These are phyloP conservation scores for Allolobophora icterica DNA, from an alignment of 2,888 invertebrate species.

Conservation along the genomic window DNA sequence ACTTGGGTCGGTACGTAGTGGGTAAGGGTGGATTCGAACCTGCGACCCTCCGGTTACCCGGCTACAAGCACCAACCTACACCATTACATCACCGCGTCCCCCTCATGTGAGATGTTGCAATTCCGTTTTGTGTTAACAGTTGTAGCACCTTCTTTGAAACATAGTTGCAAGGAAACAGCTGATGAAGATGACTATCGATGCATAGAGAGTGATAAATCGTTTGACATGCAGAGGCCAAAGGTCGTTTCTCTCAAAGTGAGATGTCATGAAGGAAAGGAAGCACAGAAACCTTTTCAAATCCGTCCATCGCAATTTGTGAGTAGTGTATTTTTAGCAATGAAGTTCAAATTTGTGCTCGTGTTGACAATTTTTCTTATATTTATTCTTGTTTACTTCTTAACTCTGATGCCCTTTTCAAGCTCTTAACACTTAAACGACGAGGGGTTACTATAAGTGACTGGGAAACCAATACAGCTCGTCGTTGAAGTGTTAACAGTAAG, in stretches of 20 bases:
- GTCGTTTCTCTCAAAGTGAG: slow-evolving; percentile 55
- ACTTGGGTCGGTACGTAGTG: too few species aligned
- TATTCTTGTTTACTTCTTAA: neutral
- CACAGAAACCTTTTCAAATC: slow-evolving; percentile 53
- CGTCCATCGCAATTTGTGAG: slow-evolving; percentile 58
- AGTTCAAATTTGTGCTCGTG: neutral
- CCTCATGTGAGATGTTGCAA: neutral
- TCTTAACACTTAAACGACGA: too few species aligned
- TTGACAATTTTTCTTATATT: neutral
- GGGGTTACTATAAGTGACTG: too few species aligned
- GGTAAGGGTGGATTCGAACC: too few species aligned
- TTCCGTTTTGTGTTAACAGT: neutral
- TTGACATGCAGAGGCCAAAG: slow-evolving; percentile 40
- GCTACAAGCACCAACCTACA: too few species aligned
- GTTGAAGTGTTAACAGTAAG: neutral
- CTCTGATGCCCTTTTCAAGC: neutral
- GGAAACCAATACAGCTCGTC: too few species aligned
- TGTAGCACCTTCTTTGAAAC: neutral
- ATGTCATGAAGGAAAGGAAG: slow-evolving; percentile 53
- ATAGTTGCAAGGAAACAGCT: neutral
- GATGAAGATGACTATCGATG: neutral
- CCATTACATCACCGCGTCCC: too few species aligned
- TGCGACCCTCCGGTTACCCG: too few species aligned
- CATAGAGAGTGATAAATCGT: neutral
- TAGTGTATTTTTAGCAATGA: neutral